Evolutionary conservation across 2,888 invertebrate genomes (phyloP).

Genomic region (Leptothorax acervorum): DNA sequence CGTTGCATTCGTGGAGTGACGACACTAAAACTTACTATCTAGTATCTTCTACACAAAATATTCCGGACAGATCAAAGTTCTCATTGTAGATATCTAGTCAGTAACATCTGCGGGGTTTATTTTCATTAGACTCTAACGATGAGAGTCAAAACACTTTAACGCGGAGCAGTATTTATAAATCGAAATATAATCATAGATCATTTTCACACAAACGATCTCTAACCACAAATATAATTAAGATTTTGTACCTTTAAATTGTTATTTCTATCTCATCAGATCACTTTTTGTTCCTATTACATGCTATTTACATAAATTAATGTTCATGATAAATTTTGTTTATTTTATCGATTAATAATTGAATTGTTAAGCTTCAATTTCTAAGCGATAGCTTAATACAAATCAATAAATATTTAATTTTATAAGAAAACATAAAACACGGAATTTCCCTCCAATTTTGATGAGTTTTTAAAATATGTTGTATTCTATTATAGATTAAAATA

Average conservation of each 20-base stretch:
- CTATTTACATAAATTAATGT: neutral
- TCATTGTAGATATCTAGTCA: neutral
- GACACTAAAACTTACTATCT: neutral
- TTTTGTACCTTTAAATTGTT: neutral
- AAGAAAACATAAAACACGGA: neutral
- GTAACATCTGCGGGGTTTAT: slow-evolving; percentile 28
- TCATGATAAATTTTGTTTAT: neutral
- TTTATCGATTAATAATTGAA: neutral
- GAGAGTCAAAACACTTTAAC: slow-evolving; percentile 21
- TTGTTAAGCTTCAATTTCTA: neutral
- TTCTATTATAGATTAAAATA: no score
- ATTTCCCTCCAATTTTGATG: neutral
- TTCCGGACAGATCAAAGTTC: neutral
- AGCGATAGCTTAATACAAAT: neutral
- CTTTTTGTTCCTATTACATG: neutral
- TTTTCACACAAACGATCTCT: neutral
- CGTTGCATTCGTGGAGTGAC: neutral
- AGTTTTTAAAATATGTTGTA: neutral
- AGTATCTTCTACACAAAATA: neutral
- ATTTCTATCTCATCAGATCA: neutral
- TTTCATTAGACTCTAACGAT: slow-evolving; percentile 13
- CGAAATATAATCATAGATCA: slow-evolving; percentile 7
- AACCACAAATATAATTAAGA: neutral
- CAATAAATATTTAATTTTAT: neutral
- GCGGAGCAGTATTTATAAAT: neutral